Evolutionary conservation across 2,888 invertebrate genomes (phyloP), one percentile per base, ranked within the genome.

Genomic region (Monopis laevigella): DNA sequence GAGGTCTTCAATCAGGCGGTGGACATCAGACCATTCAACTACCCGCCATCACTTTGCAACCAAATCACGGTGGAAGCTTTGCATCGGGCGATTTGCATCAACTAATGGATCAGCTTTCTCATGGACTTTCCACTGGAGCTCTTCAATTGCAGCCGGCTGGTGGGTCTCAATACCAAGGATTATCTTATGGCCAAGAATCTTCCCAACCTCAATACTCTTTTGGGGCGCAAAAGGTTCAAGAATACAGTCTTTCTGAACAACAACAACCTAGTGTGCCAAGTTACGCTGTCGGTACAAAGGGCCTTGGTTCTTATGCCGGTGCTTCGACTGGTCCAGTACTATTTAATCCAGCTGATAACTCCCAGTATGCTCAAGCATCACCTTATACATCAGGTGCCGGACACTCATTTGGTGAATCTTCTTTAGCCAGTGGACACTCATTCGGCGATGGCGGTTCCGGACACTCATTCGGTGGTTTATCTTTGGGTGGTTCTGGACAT

Each of bases 241-340:
- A 69, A 43, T 73, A 65, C 42, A 61, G 52, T 42, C 45, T 65
- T n/a, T 58, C 60, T 19, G 68, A 70, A 41, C 62, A 65, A 42
- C 47, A 57, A 19, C 57, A 55, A 43, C 47, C 55, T 3, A 60
- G 58, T 40, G 58, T 61, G 19, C 75, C 77, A 17, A 58, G 71
- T 5, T 81, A 81, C 46, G 66, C 77, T 21, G 50, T 64, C 24
- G 73, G 72, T 26, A 60, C 65, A n/a, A 80, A 81, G 47, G 78
- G 81, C 16, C 58, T 81, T 12, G 66, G 80, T 24, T 71, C 77
- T 11, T 81, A 68, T 41, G 51, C 65, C 38, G 40, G 43, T 24
- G 21, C 27, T 4, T 67, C 77, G 13, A 75, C 74, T 42, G 73
- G 77, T 14, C 80, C 81, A 11, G 77, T 78, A 6, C 49, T 77